Conservation (phyloP, 2,888 invertebrate species). For the Drosophila greeni region DNA sequence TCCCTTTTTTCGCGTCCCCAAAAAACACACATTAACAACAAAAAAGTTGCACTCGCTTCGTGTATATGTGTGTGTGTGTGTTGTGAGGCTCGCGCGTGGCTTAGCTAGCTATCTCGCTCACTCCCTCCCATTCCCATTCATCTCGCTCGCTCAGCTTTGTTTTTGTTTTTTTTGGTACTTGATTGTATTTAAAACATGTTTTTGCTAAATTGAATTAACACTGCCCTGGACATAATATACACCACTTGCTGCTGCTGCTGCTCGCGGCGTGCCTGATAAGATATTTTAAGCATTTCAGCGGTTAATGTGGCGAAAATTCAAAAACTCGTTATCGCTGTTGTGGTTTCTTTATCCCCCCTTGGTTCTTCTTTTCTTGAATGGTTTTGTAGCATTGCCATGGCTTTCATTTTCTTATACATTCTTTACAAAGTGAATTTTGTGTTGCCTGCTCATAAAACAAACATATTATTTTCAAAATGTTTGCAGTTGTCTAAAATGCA, state of each 20-base stretch:
- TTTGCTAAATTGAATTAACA: conserved; percentile 51
- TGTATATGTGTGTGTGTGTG: conserved; percentile 1
- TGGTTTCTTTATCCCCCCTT: conserved; percentile 1
- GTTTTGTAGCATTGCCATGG: conserved; percentile 1
- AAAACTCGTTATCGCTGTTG: conserved; percentile 32
- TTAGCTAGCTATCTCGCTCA: conserved; percentile 22
- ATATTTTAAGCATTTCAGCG: conserved; percentile 16
- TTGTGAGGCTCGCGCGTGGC: conserved; percentile 31
- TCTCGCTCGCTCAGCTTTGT: conserved; percentile 40
- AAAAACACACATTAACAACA: conserved; percentile 12
- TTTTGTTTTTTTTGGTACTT: conserved; percentile 20
- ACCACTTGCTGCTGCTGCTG: conserved; percentile 33
- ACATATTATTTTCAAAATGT: neutral
- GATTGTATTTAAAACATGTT: conserved; percentile 33
- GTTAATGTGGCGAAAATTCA: conserved; percentile 13
- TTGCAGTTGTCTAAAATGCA: neutral
- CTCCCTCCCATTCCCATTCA: conserved; percentile 14
- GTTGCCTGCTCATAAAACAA: neutral
- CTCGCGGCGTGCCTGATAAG: conserved; percentile 45
- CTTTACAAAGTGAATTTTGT: neutral
- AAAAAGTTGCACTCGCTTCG: conserved; percentile 27
- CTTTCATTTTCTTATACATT: too few relatives aligned
- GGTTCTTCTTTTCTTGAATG: neutral
- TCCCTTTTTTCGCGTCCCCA: conserved; percentile 45
- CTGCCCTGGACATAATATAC: conserved; percentile 22